Conservation (phyloP, 2,888 invertebrate species). For the Ariolimax columbianus region DNA sequence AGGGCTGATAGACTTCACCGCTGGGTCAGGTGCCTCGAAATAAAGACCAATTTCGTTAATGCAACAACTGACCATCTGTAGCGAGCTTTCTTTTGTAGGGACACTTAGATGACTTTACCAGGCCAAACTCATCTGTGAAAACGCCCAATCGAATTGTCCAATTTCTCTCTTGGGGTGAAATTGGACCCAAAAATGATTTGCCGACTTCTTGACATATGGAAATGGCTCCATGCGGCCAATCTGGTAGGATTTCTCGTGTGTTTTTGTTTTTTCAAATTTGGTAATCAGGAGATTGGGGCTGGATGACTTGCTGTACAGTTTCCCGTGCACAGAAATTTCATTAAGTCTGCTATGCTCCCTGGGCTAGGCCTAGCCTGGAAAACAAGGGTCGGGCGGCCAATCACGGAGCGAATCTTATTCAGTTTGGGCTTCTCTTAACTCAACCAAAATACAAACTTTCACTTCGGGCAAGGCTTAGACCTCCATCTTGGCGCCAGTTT, state of each 20-base stretch:
- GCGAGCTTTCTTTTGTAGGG: not conserved
- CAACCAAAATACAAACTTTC: not conserved
- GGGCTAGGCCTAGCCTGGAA: not conserved
- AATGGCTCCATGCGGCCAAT: constrained; percentile 11
- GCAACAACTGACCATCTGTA: not conserved
- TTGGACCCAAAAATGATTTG: constrained; percentile 16
- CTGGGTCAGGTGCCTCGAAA: not conserved
- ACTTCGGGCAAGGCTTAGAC: not conserved
- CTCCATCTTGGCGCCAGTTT: not conserved
- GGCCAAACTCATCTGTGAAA: constrained; percentile 11
- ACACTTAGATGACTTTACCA: not conserved
- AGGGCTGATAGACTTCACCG: no score
- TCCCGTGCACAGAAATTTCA: constrained; percentile 18
- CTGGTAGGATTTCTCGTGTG: constrained; percentile 8
- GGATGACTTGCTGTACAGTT: constrained; percentile 12
- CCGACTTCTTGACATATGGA: constrained; percentile 31
- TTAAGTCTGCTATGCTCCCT: constrained; percentile 14
- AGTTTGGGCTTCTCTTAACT: not conserved
- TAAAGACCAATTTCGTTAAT: not conserved
- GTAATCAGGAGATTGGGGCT: constrained; percentile 25
- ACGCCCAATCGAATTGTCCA: constrained; percentile 8
- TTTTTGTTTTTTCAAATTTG: not conserved
- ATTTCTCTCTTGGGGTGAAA: constrained; percentile 9
- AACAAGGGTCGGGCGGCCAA: not conserved
- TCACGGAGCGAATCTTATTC: not conserved